Conservation (phyloP, 2,888 invertebrate species). For the Seladonia tumulorum region DNA sequence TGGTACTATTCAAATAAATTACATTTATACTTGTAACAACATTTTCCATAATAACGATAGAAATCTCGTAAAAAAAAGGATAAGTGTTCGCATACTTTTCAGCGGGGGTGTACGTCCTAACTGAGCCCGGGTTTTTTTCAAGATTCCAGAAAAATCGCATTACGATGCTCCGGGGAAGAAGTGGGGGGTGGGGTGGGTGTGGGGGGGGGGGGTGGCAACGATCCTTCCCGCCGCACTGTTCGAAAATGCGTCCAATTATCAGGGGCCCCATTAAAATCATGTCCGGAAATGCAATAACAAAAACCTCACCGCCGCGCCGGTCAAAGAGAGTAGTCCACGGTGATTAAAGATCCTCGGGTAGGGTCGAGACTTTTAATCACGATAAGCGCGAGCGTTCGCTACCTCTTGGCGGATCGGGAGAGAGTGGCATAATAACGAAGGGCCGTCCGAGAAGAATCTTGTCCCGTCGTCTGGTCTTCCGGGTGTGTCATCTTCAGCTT, state of each 20-base stretch:
- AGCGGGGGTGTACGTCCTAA: not conserved
- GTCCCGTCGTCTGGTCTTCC: not conserved
- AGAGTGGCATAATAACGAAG: constrained; percentile 40
- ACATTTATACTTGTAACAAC: no score
- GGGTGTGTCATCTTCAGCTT: constrained; percentile 1
- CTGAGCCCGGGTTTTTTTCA: not conserved
- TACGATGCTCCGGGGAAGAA: not conserved
- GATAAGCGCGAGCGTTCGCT: constrained; percentile 44
- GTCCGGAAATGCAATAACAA: constrained; percentile 37
- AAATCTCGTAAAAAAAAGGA: no score
- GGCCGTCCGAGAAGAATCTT: constrained; percentile 18
- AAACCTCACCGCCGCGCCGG: constrained; percentile 11
- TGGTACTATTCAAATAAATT: no score
- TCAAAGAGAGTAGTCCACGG: constrained; percentile 33
- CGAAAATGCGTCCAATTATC: constrained; percentile 16
- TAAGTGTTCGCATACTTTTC: no score
- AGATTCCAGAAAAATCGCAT: not conserved
- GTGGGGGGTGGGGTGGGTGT: accelerated
- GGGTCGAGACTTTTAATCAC: constrained; percentile 53
- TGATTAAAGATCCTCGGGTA: constrained; percentile 49
- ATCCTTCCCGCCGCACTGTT: not conserved
- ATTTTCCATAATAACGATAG: no score
- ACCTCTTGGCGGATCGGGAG: constrained; percentile 16
- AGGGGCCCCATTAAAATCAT: constrained; percentile 15
- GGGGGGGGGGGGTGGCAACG: not conserved